Evolutionary conservation across 1,140 invertebrate genomes (phyloP), one percentile per base, ranked within the genome.

Genomic region (Cecropterus lyciades): DNA sequence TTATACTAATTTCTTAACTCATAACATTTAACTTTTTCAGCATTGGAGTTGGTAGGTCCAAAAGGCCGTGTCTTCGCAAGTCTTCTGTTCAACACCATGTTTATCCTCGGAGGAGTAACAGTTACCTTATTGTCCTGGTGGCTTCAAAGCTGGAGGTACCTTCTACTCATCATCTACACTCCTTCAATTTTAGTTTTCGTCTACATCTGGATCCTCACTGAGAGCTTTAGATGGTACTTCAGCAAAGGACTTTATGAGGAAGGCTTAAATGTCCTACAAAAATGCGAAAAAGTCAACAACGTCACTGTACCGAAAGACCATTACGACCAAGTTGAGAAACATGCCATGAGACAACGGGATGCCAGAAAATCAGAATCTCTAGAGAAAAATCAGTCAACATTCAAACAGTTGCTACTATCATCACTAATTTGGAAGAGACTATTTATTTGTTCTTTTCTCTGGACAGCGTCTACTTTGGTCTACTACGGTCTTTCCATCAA

Each of bases 401-500:
- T 95, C 46, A 85, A 86, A 27, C 91, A 94, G 68, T 85, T 95
- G 3, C 91, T 95, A 9, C 93, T 93, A 70, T 92, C 95, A 1
- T 76, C 87, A 0, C 92, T 93, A 64, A 94, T 95, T 67, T 87
- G 95, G 85, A 93, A 95, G 77, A 93, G 95, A 56, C 88, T 96
- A 17, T 87, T 95, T 14, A 94, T 94, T 24, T 95, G 95, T 62
- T 95, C 93, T 20, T 94, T 96, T 73, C 95, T 94, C 69, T 97
- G 95, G 95, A 92, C 95, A 4, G 94, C 95, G 1, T 95, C 95
- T 65, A 94, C 95, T 11, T 93, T 97, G 62, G 94, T 97, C 3
- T 98, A 97, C 81, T 97, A 97, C 72, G 97, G 96, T 1, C 84
- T 98, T 9, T 96, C 96, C 0, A 93, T 96, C 16, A 95, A 95